Evolutionary conservation across 2,113 vertebrate species (phyloP).

Genomic region (Lamprologus sp.): DNA sequence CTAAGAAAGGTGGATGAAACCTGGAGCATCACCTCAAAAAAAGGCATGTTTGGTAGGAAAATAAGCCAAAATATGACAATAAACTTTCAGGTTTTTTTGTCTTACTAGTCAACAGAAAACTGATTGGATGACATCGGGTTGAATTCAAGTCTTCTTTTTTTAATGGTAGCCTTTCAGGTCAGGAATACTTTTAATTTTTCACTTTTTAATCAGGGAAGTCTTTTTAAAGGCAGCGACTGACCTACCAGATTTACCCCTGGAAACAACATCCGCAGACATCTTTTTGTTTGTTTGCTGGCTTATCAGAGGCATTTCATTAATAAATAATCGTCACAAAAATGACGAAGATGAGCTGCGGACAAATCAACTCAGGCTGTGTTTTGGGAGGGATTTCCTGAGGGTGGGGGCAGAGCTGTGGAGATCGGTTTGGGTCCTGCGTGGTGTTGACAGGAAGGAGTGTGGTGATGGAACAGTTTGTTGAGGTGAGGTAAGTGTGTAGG

Average conservation of each 20-base stretch:
- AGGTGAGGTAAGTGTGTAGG: background rate
- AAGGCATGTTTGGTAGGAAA: background rate
- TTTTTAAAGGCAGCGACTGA: background rate
- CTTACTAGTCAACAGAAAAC: background rate
- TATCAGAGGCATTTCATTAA: background rate
- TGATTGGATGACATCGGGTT: background rate
- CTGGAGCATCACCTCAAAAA: background rate
- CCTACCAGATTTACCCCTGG: background rate
- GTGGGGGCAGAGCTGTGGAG: background rate
- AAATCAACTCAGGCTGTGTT: background rate
- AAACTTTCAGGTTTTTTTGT: background rate
- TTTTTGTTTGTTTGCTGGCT: background rate
- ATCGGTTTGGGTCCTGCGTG: background rate
- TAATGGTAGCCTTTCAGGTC: background rate
- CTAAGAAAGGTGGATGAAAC: background rate
- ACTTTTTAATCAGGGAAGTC: background rate
- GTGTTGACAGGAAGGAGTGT: background rate
- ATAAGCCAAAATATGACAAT: background rate
- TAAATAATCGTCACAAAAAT: background rate
- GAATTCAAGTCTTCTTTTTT: background rate
- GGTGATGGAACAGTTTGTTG: background rate
- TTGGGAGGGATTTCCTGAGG: background rate
- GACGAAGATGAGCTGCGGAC: background rate
- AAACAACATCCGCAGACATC: background rate
- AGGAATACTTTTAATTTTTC: background rate